phyloP scores from a whole-genome alignment of 2,797 vertebrate genomes.

The Eidolon dupreanum region DNA sequence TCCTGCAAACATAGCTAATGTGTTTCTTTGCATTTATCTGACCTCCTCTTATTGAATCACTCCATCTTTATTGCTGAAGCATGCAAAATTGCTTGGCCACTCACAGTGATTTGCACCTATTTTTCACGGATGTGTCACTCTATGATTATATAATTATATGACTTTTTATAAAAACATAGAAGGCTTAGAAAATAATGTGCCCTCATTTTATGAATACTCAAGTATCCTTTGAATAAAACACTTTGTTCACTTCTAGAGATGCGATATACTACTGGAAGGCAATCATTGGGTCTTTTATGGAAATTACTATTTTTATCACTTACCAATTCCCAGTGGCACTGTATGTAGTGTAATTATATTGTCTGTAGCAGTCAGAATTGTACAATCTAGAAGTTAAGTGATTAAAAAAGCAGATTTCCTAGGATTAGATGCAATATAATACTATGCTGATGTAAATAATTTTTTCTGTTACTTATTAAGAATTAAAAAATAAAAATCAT shows the following conservation, averaged over 20 bases:
- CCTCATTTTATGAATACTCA: conserved; percentile 59
- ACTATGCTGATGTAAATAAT: not conserved
- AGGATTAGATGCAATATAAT: conserved; percentile 23
- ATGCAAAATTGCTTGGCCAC: not conserved
- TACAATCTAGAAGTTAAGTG: conserved; percentile 31
- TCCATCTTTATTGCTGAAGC: not conserved
- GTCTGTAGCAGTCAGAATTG: conserved; percentile 26
- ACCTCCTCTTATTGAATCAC: not conserved
- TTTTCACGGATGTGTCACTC: conserved; percentile 59
- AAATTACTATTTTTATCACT: conserved; percentile 77
- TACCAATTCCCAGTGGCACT: conserved; percentile 56
- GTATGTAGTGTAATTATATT: conserved; percentile 15
- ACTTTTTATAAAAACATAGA: conserved; percentile 55
- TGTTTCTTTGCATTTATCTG: not conserved
- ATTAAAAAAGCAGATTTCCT: conserved; percentile 32
- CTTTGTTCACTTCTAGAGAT: conserved; percentile 45
- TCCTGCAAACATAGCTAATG: conserved; percentile 24
- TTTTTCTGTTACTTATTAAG: not conserved
- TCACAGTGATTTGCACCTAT: conserved; percentile 52
- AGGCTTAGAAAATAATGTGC: conserved; percentile 55
- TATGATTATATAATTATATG: conserved; percentile 72
- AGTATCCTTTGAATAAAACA: conserved; percentile 67
- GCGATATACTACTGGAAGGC: conserved; percentile 30
- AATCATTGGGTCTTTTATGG: conserved; percentile 68
- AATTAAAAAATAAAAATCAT: not conserved